Base-by-base conservation (phyloP, 2,888 invertebrate species). In the Drosophila austrosaltans region DNA sequence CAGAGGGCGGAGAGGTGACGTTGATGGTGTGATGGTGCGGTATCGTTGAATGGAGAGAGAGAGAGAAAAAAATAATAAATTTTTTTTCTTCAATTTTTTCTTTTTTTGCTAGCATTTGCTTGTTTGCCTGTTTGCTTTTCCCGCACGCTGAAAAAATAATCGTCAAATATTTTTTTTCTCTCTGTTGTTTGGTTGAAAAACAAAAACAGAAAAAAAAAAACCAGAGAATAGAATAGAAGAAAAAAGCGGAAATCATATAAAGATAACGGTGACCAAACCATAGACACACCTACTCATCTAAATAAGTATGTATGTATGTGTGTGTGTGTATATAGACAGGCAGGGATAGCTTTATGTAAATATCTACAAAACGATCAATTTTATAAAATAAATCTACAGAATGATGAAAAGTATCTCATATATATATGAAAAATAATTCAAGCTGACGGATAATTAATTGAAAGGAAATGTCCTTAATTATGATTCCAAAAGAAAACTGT, bases 171-270 rank as follows among this genome's bases (percentile, higher is more conserved):
- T 48, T 48, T 48, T 48, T 48, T 48, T 22, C 48, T 16, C n/a
- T 25, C 48, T 16, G 40, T 25, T 48, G 48, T 12, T 48, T 48
- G 22, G 48, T 10, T 48, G 3, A 5, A 42, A 42, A 58, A 39
- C 10, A 20, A 67, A 63, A 67, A 8, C 40, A 39, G 10, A 62
- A 36, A 36, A 39, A 36, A 39, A 30, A 12, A 39, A 12, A 36
- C 7, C 8, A 20, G 42, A 53, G 39, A 53, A 40, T 3, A 53
- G 22, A 62, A 36, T 53, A 20, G 22, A 48, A 20, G 10, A 22
- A 48, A 48, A 48, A 48, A 48, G 22, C 61, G 66, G 66, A 78
- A 68, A 76, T 74, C 68, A 63, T 59, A 69, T 30, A 76, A 71
- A 71, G 66, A 65, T 76, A 66, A 66, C 63, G 58, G 54, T 32